Conservation (phyloP, 2,113 vertebrate species). For the Ploceus nigricollis region DNA sequence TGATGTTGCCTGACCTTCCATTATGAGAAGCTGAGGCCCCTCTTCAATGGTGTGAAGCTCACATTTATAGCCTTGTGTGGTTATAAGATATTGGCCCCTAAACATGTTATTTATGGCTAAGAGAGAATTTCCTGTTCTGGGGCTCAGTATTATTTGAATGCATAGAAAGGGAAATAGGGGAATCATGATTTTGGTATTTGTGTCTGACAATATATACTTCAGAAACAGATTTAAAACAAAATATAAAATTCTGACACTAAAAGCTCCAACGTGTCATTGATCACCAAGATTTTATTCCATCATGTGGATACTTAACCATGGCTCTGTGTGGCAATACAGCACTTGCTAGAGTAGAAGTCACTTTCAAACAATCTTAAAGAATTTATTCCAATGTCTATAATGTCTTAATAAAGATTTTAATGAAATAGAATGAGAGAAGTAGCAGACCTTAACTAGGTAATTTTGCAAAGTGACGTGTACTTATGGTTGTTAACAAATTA, state of each 20-base stretch:
- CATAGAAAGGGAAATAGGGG: background rate
- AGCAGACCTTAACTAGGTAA: background rate
- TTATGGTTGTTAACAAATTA: background rate
- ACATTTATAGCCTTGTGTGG: background rate
- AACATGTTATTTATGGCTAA: background rate
- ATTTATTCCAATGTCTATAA: background rate
- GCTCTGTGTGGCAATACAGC: background rate
- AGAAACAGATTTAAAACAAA: background rate
- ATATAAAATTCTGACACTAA: background rate
- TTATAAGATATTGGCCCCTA: slow-evolving; percentile 13
- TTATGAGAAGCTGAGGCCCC: background rate
- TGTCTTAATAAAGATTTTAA: background rate
- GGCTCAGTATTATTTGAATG: background rate
- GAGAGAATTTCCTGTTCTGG: background rate
- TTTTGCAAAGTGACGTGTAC: background rate
- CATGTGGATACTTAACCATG: background rate
- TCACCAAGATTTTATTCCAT: background rate
- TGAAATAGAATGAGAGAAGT: background rate
- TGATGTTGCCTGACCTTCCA: slow-evolving; percentile 42
- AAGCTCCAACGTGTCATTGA: background rate
- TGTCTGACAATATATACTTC: background rate
- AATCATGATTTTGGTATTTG: background rate
- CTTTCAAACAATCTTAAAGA: background rate
- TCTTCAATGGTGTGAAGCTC: background rate
- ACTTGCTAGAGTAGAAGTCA: background rate